Conservation (phyloP, 2,797 vertebrate genomes). For the Oryzias dopingdopingensis region DNA sequence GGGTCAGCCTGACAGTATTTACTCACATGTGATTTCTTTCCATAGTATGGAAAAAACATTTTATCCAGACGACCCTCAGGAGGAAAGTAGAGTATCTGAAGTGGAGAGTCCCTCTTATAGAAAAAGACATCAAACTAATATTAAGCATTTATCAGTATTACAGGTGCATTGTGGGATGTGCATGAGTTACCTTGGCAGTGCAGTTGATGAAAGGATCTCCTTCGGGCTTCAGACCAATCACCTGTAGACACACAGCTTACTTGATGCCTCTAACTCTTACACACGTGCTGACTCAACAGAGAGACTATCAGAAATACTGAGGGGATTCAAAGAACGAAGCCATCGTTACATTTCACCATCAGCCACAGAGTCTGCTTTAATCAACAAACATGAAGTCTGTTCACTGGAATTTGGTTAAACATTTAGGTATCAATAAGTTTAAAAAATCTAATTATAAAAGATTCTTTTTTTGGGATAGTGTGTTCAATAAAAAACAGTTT, state of each 20-base stretch:
- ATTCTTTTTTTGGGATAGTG: no score
- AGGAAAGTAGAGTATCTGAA: conserved; percentile 82
- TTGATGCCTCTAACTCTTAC: background rate
- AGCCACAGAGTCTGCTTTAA: no score
- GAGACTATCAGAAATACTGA: background rate
- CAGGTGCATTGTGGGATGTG: background rate
- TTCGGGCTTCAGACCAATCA: conserved; percentile 87
- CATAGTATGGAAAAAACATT: conserved; percentile 94
- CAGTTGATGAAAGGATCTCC: conserved; percentile 85
- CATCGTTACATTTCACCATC: no score
- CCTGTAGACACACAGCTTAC: conserved; percentile 59
- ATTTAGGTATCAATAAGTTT: no score
- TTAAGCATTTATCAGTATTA: no score
- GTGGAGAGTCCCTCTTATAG: conserved; percentile 68
- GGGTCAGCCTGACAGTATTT: no score
- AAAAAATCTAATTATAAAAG: no score
- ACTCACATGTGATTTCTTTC: conserved; percentile 86
- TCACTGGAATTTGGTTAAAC: no score
- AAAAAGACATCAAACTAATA: no score
- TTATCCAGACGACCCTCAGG: conserved; percentile 79
- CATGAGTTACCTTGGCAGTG: conserved; percentile 80
- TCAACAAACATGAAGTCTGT: no score
- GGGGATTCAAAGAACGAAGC: no score
- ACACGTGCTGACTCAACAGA: background rate
- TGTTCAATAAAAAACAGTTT: no score